Evolutionary conservation across 2,888 invertebrate genomes (phyloP).

Genomic region (Unio pictorum): DNA sequence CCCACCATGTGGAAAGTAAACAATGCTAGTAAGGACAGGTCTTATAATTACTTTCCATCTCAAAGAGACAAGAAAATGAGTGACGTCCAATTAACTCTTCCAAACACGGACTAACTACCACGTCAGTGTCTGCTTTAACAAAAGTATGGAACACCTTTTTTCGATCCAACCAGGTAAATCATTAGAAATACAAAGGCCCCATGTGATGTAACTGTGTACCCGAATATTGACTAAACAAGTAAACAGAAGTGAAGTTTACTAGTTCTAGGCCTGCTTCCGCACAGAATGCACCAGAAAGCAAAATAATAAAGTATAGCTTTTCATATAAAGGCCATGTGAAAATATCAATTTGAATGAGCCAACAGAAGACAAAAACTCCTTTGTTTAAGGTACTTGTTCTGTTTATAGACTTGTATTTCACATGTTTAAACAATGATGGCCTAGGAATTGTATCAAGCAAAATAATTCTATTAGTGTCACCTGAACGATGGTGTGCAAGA

Average conservation of each 20-base stretch:
- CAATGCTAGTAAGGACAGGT: neutral
- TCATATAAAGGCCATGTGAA: too few relatives aligned
- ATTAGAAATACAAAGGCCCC: conserved; percentile 12
- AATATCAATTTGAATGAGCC: too few relatives aligned
- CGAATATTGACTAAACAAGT: conserved; percentile 47
- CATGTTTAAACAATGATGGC: too few relatives aligned
- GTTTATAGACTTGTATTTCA: too few relatives aligned
- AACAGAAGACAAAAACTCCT: too few relatives aligned
- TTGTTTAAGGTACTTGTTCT: too few relatives aligned
- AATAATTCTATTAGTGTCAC: too few relatives aligned
- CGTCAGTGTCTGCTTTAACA: conserved; percentile 10
- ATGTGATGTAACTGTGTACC: conserved; percentile 49
- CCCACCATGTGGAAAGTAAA: too few relatives aligned
- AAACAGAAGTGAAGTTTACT: conserved; percentile 43
- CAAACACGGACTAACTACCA: conserved; percentile 7
- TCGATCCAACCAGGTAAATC: too few relatives aligned
- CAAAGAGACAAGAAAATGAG: conserved; percentile 9
- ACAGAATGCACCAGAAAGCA: conserved; percentile 6
- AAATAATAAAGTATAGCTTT: neutral
- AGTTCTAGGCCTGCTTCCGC: conserved; percentile 40
- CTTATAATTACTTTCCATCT: conserved; percentile 21
- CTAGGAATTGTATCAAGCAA: too few relatives aligned
- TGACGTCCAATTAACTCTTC: conserved; percentile 14
- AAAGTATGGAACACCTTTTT: neutral
- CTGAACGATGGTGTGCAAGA: too few relatives aligned